phyloP scores from a whole-genome alignment of 2,888 invertebrate species.

The Bombylius major region DNA sequence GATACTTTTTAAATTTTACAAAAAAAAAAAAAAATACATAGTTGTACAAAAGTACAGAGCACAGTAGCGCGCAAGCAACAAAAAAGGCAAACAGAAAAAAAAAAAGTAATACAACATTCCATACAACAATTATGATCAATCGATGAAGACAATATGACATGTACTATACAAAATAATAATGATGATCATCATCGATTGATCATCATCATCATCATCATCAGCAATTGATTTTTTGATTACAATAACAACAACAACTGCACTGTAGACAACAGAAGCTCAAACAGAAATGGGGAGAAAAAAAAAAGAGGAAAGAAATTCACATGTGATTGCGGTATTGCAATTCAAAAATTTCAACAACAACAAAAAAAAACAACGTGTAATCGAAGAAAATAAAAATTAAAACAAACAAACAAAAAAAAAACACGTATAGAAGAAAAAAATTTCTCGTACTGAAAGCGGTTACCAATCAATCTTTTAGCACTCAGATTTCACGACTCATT shows the following conservation, averaged over 20 bases:
- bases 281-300: not conserved
- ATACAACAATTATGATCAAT: constrained; percentile 13
- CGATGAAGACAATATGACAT: constrained; percentile 7
- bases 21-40: too few species aligned
- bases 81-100: too few species aligned
- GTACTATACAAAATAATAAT: constrained; percentile 2
- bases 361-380: not conserved
- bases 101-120: constrained; percentile 8
- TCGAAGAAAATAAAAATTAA: not conserved
- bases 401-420: too few species aligned
- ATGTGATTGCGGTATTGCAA: too few species aligned
- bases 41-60: not conserved
- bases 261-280: not conserved
- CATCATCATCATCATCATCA: not conserved
- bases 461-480: constrained; percentile 15
- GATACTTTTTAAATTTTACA: too few species aligned
- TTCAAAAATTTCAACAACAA: not conserved
- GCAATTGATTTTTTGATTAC: not conserved
- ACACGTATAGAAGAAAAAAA: not conserved
- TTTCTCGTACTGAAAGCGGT: constrained; percentile 2
- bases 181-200: constrained; percentile 6
- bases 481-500: not conserved
- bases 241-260: not conserved
- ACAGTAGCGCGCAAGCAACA: constrained; percentile 1
- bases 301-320: not conserved